Percentiles rank a stretch among this genome's conserved stretches.
Evolutionary conservation across 92 coral and sea anemone species (phyloP).

Genomic region (Phenganax subtilis): DNA sequence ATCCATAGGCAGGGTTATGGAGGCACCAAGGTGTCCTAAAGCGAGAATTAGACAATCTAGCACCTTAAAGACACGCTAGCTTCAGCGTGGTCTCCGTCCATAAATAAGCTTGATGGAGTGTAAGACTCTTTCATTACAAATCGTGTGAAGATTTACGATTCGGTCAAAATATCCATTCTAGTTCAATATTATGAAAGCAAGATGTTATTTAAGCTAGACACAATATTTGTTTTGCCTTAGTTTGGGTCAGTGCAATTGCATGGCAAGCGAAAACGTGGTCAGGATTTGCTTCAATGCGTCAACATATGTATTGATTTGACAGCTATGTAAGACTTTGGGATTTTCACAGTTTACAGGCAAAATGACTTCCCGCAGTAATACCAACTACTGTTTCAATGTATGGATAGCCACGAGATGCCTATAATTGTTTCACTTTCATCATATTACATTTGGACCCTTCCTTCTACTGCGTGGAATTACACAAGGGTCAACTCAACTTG

Average conservation of each 20-base stretch:
- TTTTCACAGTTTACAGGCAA: not conserved
- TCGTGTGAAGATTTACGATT: not conserved
- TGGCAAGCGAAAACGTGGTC: conserved; percentile 18
- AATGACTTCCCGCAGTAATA: not conserved
- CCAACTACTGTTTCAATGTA: not conserved
- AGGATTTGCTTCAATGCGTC: conserved; percentile 1
- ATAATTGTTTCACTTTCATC: not conserved
- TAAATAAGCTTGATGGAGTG: not conserved
- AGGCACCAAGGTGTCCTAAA: not conserved
- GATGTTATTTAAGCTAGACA: not conserved
- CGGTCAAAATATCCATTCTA: not conserved
- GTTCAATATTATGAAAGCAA: not conserved
- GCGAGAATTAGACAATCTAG: not conserved
- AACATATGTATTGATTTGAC: not conserved
- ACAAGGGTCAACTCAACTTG: not conserved
- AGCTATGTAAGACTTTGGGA: not conserved
- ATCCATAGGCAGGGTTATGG: not conserved
- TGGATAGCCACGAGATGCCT: not conserved
- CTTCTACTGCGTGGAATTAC: not conserved
- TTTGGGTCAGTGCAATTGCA: conserved; percentile 3
- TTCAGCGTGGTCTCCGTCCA: not conserved
- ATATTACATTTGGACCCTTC: conserved; percentile 25
- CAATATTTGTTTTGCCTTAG: not conserved
- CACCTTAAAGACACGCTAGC: not conserved
- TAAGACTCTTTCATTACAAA: not conserved